Conservation (phyloP, 2,888 invertebrate genomes). For the Nemapogon koenigi region DNA sequence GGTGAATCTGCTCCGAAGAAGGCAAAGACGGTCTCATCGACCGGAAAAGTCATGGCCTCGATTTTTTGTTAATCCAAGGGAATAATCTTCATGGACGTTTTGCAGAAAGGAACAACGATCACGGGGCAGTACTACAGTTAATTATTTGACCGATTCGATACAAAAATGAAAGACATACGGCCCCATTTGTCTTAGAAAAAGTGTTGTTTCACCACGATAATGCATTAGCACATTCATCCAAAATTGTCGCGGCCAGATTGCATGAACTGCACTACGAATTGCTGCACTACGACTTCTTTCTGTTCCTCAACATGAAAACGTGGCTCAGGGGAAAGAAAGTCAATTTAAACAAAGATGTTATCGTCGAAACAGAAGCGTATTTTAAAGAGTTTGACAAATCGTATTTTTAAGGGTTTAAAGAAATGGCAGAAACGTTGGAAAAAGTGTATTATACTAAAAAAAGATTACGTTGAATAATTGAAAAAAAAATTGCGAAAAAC, state of each 20-base stretch:
- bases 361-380: background rate
- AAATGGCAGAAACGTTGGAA: conserved; percentile 8
- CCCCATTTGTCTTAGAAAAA: conserved; percentile 15
- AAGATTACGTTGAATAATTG: conserved; percentile 6
- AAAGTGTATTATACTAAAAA: conserved; percentile 9
- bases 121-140: conserved; percentile 16
- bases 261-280: conserved; percentile 15
- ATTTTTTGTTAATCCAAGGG: conserved; percentile 20
- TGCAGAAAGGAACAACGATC: conserved; percentile 19
- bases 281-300: conserved; percentile 10
- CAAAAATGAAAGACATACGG: conserved; percentile 15
- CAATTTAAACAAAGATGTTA: conserved; percentile 1
- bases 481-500: conserved; percentile 1
- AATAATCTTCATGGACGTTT: conserved; percentile 16
- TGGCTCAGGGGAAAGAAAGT: conserved; percentile 3
- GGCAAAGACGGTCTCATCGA: conserved; percentile 16
- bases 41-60: conserved; percentile 19
- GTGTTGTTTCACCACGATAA: conserved; percentile 19
- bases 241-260: conserved; percentile 8
- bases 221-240: conserved; percentile 13
- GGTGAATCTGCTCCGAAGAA: conserved; percentile 17
- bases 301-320: conserved; percentile 11
- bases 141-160: conserved; percentile 17
- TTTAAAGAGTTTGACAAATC: background rate
- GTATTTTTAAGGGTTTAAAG: background rate